Base-by-base conservation (phyloP, 1,140 invertebrate species). In the Drosophila insularis region DNA sequence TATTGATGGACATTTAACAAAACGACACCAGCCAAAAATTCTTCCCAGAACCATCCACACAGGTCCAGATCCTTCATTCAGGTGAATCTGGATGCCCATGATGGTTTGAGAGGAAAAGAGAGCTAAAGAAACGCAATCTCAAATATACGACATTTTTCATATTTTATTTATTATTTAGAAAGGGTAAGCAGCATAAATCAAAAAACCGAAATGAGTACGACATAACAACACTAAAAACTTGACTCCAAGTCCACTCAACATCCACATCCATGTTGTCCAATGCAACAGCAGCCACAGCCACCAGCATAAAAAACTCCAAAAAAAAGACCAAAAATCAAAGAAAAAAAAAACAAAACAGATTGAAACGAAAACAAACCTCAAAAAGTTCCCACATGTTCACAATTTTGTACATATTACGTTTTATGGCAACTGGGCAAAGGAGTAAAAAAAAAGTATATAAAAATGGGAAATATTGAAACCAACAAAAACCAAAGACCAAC, bases 141-240 rank as follows among this genome's bases (percentile, higher is more conserved):
- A 65, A 66, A 76, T 80, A 77, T 59, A 84, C 84, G 71, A 89
- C 84, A 89, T 89, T 84, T 89, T 84, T 89, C 84, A 89, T 89
- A 89, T 89, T 89, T 87, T 89, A 89, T 89, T 89, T 89, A 89
- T 89, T 89, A 89, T 89, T 89, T 89, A 89, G 84, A 89, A 89
- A 89, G 77, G 84, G 84, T 89, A 79, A 68, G 85, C 68, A 89
- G 84, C 84, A 89, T 89, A 89, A 89, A 89, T 89, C 84, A 89
- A 89, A 27, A 87, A 73, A 79, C 74, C 43, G 84, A 89, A 89
- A 89, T 89, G 80, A 87, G 82, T 87, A 87, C 82, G 82, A 87
- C 82, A 87, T 89, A 87, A 87, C 82, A 87, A 89, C 84, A 87
- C 82, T 76, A 89, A 84, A 89, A 89, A 76, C 66, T 65, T 72